Base-by-base conservation (phyloP, 2,113 vertebrate genomes). In the Regulus satrapa region DNA sequence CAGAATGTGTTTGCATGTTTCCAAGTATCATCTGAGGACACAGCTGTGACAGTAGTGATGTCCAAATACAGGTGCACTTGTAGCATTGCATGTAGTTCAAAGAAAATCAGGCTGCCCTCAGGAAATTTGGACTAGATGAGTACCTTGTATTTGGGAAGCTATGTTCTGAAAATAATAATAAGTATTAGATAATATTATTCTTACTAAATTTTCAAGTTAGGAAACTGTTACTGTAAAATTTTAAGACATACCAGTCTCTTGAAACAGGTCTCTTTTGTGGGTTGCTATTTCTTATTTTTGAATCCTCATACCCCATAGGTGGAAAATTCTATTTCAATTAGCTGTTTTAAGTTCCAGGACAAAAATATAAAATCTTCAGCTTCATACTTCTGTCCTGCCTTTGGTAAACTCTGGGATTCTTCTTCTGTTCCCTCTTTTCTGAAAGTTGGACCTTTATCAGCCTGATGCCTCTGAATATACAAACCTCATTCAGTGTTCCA, bases 1-100 rank as follows among this genome's bases (percentile, higher is more conserved):
- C 43, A 56, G 92, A 82, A 91, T n/a, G 31, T 67, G 31, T 67
- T 85, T 91, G 61, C 34, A 1, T 94, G 58, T 87, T 92, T 93
- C 66, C 43, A 79, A 72, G 75, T 85, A 55, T 29, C 58, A 79
- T 72, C n/a, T 88, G 75, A 94, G 90, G 88, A 64, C 89, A 49
- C 75, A 73, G 85, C 71, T 76, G 66, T 92, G 92, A 83, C 81
- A 92, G 95, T 38, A 79, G 28, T 95, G 92, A 93, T 95, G 82
- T 54, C 41, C 67, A 88, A 68, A 83, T 96, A 69, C 94, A 95
- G 95, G 85, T 96, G 90, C 78, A 66, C 25, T 93, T 85, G 28
- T 3, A 41, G 75, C 16, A 36, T 69, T 66, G 46, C 20, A 12
- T 73, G 38, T 92, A 4, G 88, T 94, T 89, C 72, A 80, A 78